Evolutionary conservation across 1,140 invertebrate genomes (phyloP).

Genomic region (Bradysia coprophila): DNA sequence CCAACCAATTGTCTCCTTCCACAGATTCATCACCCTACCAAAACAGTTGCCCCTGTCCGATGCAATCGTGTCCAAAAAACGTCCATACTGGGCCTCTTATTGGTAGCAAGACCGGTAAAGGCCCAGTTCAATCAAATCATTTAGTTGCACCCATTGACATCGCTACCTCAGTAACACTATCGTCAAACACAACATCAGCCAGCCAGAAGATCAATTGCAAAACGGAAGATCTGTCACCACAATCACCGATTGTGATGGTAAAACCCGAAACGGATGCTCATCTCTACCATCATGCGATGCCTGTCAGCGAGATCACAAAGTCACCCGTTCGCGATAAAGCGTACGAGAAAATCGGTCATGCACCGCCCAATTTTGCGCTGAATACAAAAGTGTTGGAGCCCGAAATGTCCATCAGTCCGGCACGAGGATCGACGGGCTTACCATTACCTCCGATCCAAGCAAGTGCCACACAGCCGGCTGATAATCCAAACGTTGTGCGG

Average conservation of each 20-base stretch:
- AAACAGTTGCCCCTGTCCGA: conserved; percentile 45
- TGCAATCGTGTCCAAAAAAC: conserved; percentile 88
- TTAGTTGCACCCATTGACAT: neutral
- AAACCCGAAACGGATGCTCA: conserved; percentile 3
- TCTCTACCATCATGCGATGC: neutral
- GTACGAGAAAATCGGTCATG: neutral
- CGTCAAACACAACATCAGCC: neutral
- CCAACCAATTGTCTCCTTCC: no score
- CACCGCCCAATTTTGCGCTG: conserved; percentile 15
- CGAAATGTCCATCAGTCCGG: conserved; percentile 32
- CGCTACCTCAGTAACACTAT: neutral
- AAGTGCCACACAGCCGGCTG: conserved; percentile 12
- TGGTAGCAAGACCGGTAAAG: conserved; percentile 37
- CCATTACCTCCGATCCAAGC: conserved; percentile 30
- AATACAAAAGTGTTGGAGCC: conserved; percentile 10
- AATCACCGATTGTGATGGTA: no score
- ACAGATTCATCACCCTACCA: conserved; percentile 30
- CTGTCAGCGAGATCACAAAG: neutral
- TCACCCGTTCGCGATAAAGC: neutral
- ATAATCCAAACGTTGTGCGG: conserved; percentile 13
- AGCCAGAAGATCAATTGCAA: neutral
- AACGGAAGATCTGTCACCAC: neutral
- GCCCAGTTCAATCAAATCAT: conserved; percentile 3
- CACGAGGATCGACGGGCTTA: conserved; percentile 37
- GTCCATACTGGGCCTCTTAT: conserved; percentile 90